Conservation (phyloP, 2,888 invertebrate species). For the Caenorhabditis japonica region DNA sequence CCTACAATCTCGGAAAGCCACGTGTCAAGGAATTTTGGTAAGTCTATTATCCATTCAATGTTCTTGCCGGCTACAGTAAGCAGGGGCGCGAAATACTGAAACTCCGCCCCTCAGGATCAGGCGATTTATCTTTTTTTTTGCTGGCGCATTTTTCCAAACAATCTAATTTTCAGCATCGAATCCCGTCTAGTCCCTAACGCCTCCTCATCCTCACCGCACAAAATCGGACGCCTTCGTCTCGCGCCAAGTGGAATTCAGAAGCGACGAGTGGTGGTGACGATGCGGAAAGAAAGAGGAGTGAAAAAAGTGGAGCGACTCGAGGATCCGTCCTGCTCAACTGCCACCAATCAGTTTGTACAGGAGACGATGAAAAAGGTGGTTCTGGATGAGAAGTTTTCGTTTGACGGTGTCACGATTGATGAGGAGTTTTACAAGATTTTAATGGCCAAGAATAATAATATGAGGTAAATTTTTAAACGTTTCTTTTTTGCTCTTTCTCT, state of each 20-base stretch:
- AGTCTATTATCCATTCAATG: too few relatives aligned
- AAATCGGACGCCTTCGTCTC: conserved; percentile 38
- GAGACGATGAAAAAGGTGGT: conserved; percentile 33
- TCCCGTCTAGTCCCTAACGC: conserved; percentile 10
- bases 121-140: too few relatives aligned
- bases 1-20: conserved; percentile 43
- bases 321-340: conserved; percentile 30
- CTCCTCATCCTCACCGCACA: neutral
- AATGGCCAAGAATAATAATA: conserved; percentile 48
- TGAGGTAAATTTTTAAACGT: conserved; percentile 33
- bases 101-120: too few relatives aligned
- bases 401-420: conserved; percentile 52
- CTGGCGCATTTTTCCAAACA: neutral
- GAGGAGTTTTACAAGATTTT: conserved; percentile 48
- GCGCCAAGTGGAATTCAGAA: conserved; percentile 7
- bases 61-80: too few relatives aligned
- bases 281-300: conserved; percentile 23
- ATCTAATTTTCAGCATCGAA: conserved; percentile 31
- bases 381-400: conserved; percentile 42
- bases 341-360: conserved; percentile 15
- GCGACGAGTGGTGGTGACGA: conserved; percentile 34
- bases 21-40: conserved; percentile 42
- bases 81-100: too few relatives aligned
- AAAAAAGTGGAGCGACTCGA: conserved; percentile 32
- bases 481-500: too few relatives aligned